phyloP scores from a whole-genome alignment of 2,797 vertebrate species.

The Megaceryle alcyon region DNA sequence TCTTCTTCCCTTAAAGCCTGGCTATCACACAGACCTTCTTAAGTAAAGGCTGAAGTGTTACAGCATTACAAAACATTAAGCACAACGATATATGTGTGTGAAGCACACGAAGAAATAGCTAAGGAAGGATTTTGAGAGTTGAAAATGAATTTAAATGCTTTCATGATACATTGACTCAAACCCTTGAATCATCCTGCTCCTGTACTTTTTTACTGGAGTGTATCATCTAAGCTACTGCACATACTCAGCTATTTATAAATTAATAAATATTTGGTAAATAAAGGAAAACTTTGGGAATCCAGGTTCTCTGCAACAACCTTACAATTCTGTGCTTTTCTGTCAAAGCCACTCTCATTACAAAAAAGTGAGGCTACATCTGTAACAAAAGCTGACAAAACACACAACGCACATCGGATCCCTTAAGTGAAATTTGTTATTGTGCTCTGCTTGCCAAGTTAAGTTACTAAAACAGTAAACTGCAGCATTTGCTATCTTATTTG shows the following conservation, averaged over 20 bases:
- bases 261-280: neutral
- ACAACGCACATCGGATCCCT: neutral
- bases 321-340: neutral
- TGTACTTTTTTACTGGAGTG: neutral
- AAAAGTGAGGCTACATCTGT: neutral
- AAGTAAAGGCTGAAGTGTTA: neutral
- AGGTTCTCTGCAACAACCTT: neutral
- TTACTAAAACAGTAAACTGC: neutral
- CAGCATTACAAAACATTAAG: neutral
- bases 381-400: constrained; percentile 1
- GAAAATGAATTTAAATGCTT: neutral
- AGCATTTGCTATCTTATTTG: neutral
- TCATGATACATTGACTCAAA: neutral
- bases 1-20: neutral
- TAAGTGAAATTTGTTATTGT: neutral
- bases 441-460: neutral
- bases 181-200: neutral
- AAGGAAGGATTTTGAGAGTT: neutral
- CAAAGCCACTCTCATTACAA: neutral
- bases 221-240: neutral
- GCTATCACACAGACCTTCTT: neutral
- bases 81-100: neutral
- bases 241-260: neutral
- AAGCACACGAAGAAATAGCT: neutral
- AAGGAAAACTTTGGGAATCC: neutral